These are phyloP conservation scores for Cinara cedri DNA, from an alignment of 2,888 invertebrate species.

Conservation along the genomic window DNA sequence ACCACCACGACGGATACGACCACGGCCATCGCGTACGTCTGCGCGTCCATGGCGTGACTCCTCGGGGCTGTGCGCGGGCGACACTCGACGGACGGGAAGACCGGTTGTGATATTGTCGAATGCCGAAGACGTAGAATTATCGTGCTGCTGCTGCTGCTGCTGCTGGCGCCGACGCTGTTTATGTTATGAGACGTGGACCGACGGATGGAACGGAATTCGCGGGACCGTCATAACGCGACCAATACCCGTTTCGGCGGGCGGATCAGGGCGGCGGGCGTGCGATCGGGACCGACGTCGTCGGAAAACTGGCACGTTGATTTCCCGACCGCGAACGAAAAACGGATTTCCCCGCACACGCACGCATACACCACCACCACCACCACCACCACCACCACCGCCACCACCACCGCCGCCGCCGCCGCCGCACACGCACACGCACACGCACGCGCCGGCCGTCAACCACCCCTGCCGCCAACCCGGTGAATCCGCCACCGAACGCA, in stretches of 20 bases:
- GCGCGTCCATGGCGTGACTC: background rate
- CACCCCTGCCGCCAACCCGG: background rate
- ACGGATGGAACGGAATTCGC: background rate
- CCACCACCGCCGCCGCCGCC: no score
- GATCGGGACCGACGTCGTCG: conserved; percentile 10
- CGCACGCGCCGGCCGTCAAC: background rate
- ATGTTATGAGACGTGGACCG: background rate
- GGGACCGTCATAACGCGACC: background rate
- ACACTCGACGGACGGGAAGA: no score
- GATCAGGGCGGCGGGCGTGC: background rate
- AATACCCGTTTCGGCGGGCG: no score
- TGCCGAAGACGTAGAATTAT: no score
- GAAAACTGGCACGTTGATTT: conserved; percentile 54
- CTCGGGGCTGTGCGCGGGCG: no score
- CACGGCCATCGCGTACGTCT: background rate
- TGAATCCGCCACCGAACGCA: no score
- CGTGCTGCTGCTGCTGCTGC: no score
- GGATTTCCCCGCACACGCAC: conserved; percentile 5
- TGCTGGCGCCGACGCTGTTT: no score
- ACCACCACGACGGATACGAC: background rate
- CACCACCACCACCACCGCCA: no score
- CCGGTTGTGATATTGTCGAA: no score
- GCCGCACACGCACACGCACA: background rate
- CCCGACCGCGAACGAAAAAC: conserved; percentile 34
- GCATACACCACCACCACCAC: no score